A percentile compares a stretch with the other conserved stretches of the same genome.
Evolutionary conservation across 1,140 invertebrate species (phyloP).

Genomic region (Papilio xuthus): DNA sequence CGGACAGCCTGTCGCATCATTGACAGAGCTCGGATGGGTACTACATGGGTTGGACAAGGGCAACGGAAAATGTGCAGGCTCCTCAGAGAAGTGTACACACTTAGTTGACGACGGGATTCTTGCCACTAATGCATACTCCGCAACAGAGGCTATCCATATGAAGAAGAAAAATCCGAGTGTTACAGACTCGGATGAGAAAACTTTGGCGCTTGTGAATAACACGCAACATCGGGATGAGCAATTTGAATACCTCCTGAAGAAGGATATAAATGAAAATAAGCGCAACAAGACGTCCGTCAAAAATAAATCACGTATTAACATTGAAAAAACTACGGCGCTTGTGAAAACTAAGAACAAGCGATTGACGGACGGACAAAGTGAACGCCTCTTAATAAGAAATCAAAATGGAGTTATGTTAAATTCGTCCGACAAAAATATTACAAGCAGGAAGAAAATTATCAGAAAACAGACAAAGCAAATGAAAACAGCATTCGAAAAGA

Average conservation of each 20-base stretch:
- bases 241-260: slow-evolving; percentile 40
- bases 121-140: slow-evolving; percentile 34
- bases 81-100: not conserved
- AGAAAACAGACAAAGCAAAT: no score
- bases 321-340: no score
- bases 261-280: slow-evolving; percentile 10
- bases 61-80: not conserved
- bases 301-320: not conserved
- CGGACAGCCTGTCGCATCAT: not conserved
- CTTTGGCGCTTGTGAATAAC: slow-evolving; percentile 4
- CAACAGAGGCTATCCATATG: slow-evolving; percentile 24
- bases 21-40: not conserved
- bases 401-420: no score
- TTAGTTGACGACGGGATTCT: not conserved
- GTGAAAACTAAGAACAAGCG: no score
- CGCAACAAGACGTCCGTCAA: not conserved
- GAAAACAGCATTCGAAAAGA: no score
- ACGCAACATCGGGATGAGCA: slow-evolving; percentile 36
- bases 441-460: no score
- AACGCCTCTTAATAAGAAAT: no score
- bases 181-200: slow-evolving; percentile 28
- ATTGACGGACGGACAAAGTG: no score
- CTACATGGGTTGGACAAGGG: not conserved
- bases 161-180: slow-evolving; percentile 13
- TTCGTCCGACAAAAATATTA: no score